Evolutionary conservation across 2,888 invertebrate species (phyloP).

Genomic region (Mactromeris polynyma): DNA sequence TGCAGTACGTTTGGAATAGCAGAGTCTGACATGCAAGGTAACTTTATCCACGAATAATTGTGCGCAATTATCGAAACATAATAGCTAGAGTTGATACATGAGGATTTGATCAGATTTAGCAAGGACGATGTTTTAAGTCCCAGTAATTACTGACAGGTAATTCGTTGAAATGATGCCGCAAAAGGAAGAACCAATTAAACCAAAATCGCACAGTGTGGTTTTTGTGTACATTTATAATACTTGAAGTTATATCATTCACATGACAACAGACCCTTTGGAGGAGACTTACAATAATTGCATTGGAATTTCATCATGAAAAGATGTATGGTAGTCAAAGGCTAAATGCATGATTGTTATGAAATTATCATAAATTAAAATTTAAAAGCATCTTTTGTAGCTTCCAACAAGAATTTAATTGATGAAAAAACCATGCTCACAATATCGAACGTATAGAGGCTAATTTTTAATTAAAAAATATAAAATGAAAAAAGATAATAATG

Average conservation of each 20-base stretch:
- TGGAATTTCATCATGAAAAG: neutral
- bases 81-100: neutral
- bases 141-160: neutral
- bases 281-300: neutral
- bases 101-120: slow-evolving; percentile 1
- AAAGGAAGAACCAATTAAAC: slow-evolving; percentile 17
- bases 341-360: neutral
- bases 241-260: neutral
- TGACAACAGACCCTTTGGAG: neutral
- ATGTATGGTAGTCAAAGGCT: neutral
- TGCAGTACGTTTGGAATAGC: neutral
- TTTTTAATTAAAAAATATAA: too few species aligned
- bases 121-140: slow-evolving; percentile 19
- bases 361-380: neutral
- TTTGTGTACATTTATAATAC: neutral
- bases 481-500: too few species aligned
- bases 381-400: neutral
- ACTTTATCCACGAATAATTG: slow-evolving; percentile 24
- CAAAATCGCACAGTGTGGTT: neutral
- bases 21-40: slow-evolving; percentile 53
- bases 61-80: slow-evolving; percentile 28
- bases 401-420: neutral
- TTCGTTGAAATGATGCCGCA: slow-evolving; percentile 30
- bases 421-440: neutral
- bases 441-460: too few species aligned